Evolutionary conservation across 2,113 vertebrate genomes (phyloP).

Genomic region (Ploceus nigricollis): DNA sequence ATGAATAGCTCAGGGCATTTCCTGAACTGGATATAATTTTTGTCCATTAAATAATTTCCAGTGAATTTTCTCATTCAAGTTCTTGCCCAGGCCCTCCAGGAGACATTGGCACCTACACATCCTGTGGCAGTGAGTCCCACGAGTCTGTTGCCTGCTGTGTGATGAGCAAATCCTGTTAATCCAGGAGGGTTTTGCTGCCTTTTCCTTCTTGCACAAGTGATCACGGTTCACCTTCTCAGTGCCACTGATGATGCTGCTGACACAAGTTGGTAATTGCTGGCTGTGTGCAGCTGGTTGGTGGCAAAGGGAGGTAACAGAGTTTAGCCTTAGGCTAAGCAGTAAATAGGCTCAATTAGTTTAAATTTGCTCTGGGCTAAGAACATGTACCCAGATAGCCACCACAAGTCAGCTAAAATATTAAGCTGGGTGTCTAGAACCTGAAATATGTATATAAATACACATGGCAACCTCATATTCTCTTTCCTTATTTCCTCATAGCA

Average conservation of each 20-base stretch:
- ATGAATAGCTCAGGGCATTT: not conserved
- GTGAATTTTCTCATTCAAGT: not conserved
- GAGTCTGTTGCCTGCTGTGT: rapidly evolving
- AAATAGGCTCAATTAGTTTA: not conserved
- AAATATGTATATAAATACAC: not conserved
- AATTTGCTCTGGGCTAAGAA: not conserved
- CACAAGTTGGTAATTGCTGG: not conserved
- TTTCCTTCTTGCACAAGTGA: not conserved
- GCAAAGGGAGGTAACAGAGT: not conserved
- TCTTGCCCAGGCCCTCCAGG: not conserved
- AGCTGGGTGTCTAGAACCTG: not conserved
- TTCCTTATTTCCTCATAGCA: not conserved
- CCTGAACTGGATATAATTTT: not conserved
- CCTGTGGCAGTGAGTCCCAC: not conserved
- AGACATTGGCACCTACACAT: not conserved
- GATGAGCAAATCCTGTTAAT: not conserved
- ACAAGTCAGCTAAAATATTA: not conserved
- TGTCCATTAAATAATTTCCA: not conserved
- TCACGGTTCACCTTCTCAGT: rapidly evolving
- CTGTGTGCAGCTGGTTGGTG: not conserved
- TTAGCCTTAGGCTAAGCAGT: not conserved
- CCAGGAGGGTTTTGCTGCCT: not conserved
- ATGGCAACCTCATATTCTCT: not conserved
- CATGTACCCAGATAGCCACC: not conserved
- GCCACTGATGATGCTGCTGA: not conserved